A percentile compares a stretch with the other conserved stretches of the same genome.
These are phyloP conservation scores for Panagrolaimus sp. DNA, from an alignment of 1,140 invertebrate species.

Conservation along the genomic window DNA sequence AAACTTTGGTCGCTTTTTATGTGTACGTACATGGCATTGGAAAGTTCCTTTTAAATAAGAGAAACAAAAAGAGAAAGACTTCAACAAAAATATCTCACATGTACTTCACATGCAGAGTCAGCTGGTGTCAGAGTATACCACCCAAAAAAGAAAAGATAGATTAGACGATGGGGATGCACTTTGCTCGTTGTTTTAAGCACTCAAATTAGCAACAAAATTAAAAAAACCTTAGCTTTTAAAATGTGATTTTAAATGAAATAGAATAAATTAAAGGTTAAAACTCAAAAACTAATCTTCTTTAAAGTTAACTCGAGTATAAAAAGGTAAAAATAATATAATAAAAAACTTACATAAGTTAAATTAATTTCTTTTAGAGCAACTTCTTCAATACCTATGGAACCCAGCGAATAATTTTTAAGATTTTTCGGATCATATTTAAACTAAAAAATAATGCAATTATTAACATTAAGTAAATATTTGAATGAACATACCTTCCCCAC, in stretches of 20 bases:
- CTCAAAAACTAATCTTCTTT: neutral
- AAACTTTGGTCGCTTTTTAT: too few relatives aligned
- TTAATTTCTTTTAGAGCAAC: conserved; percentile 44
- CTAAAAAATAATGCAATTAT: conserved; percentile 17
- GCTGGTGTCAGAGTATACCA: too few relatives aligned
- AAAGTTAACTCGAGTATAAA: too few relatives aligned
- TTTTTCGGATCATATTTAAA: conserved; percentile 15
- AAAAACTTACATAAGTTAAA: conserved; percentile 45
- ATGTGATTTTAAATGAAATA: neutral
- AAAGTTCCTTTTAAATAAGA: too few relatives aligned
- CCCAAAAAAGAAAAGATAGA: too few relatives aligned
- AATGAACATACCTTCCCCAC: conserved; percentile 8
- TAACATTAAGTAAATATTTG: neutral
- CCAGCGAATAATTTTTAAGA: conserved; percentile 38
- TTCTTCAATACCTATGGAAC: conserved; percentile 42
- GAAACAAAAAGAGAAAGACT: too few relatives aligned
- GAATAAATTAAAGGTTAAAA: neutral
- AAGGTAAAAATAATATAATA: neutral
- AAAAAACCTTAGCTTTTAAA: neutral
- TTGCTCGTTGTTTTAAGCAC: neutral
- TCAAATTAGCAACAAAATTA: neutral
- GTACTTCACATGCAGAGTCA: too few relatives aligned
- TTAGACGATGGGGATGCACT: too few relatives aligned
- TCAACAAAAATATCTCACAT: too few relatives aligned
- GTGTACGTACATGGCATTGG: too few relatives aligned